Evolutionary conservation across 2,888 invertebrate genomes (phyloP).

Genomic region (Luperina testacea): DNA sequence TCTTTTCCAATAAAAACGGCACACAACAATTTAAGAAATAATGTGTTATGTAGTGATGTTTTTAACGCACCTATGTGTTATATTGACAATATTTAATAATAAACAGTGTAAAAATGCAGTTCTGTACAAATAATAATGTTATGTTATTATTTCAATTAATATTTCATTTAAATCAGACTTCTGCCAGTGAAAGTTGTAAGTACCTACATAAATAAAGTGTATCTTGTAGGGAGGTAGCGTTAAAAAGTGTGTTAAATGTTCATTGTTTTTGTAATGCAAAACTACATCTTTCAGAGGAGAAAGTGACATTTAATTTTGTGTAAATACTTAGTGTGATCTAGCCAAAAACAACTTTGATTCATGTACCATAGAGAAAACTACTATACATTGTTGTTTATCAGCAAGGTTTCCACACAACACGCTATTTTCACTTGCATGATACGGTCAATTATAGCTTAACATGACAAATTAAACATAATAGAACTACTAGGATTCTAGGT

Average conservation of each 20-base stretch:
- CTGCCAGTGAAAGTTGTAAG: conserved; percentile 36
- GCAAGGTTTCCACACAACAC: conserved; percentile 17
- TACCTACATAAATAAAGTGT: neutral
- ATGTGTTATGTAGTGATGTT: conserved; percentile 1
- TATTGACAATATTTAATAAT: neutral
- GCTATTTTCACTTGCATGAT: conserved; percentile 2
- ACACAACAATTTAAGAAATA: conserved; percentile 9
- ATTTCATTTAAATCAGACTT: conserved; percentile 41
- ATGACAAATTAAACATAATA: conserved; percentile 25
- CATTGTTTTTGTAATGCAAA: neutral
- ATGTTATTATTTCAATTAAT: conserved; percentile 40
- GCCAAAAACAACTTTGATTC: neutral
- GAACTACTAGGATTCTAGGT: neutral
- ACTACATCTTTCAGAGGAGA: neutral
- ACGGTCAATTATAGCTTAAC: conserved; percentile 4
- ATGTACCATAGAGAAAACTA: neutral
- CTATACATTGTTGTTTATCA: conserved; percentile 16
- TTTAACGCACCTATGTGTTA: conserved; percentile 6
- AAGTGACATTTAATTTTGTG: too few species aligned
- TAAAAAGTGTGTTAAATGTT: neutral
- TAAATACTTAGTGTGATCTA: neutral
- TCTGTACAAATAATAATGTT: conserved; percentile 43
- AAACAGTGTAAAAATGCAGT: conserved; percentile 39
- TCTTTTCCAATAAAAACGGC: conserved; percentile 25
- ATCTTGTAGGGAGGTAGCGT: neutral